A percentile compares a stretch with the other conserved stretches of the same genome.
These are phyloP conservation scores for Asbolus verrucosus DNA, from an alignment of 1,140 invertebrate genomes.

Conservation along the genomic window DNA sequence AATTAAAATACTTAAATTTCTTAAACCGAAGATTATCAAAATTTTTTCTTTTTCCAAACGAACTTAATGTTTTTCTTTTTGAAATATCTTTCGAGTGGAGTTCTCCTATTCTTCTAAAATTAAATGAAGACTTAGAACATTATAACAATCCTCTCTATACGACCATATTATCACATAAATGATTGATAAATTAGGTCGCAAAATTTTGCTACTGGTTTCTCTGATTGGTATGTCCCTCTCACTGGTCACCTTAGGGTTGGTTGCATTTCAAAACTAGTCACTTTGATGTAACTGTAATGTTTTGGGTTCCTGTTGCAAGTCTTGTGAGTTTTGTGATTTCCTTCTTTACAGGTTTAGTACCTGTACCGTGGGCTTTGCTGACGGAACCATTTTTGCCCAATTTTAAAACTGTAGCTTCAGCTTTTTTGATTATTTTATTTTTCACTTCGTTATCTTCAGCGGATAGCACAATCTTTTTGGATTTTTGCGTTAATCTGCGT, in stretches of 20 bases:
- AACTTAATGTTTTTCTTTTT: conserved; percentile 74
- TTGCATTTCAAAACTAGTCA: conserved; percentile 54
- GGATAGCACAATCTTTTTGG: conserved; percentile 80
- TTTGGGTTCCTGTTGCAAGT: conserved; percentile 58
- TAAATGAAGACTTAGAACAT: conserved; percentile 60
- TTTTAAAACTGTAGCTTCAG: conserved; percentile 78
- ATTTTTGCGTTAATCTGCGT: conserved; percentile 79
- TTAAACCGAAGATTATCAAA: no score
- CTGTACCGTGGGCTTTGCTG: conserved; percentile 85
- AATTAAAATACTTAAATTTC: no score
- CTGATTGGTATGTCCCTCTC: conserved; percentile 69
- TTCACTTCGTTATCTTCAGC: no score
- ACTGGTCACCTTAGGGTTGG: conserved; percentile 55
- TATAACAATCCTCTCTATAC: conserved; percentile 59
- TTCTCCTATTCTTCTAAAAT: conserved; percentile 74
- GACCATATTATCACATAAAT: conserved; percentile 73
- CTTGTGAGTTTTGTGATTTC: conserved; percentile 56
- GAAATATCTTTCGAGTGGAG: conserved; percentile 80
- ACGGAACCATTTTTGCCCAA: conserved; percentile 82
- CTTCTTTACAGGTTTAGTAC: conserved; percentile 74
- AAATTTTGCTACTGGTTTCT: conserved; percentile 77
- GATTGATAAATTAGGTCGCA: conserved; percentile 79
- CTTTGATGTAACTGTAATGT: conserved; percentile 54
- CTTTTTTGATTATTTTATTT: no score
- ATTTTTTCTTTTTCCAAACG: conserved; percentile 66